Percentiles rank a stretch among this genome's conserved stretches.
These are phyloP conservation scores for Malurus cyaneus DNA, from an alignment of 2,113 vertebrate genomes.

Conservation along the genomic window DNA sequence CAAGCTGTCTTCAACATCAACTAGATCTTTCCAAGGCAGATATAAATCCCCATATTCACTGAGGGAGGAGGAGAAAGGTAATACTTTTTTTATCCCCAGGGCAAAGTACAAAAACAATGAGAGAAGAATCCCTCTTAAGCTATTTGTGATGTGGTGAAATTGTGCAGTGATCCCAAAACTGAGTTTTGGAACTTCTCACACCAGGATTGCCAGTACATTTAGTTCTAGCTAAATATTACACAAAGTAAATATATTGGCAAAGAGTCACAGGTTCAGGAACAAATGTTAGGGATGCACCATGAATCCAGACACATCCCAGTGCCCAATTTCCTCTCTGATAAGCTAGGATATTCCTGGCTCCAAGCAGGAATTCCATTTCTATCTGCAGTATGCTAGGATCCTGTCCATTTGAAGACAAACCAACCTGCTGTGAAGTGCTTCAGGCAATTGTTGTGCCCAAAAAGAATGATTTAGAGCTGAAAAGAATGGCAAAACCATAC, in stretches of 20 bases:
- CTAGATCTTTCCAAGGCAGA: neutral
- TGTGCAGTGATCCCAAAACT: neutral
- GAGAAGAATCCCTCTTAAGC: neutral
- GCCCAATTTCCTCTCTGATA: neutral
- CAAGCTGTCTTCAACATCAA: neutral
- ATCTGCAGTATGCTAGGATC: neutral
- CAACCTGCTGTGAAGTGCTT: neutral
- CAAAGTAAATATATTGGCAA: neutral
- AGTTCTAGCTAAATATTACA: neutral
- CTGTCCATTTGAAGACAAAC: neutral
- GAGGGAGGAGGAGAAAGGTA: neutral
- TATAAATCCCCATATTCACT: neutral
- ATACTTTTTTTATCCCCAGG: neutral
- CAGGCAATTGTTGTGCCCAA: neutral
- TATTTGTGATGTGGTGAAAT: neutral
- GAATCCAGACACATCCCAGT: neutral
- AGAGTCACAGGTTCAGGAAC: neutral
- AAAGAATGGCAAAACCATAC: neutral
- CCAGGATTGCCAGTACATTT: neutral
- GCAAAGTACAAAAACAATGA: neutral
- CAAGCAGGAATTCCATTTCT: neutral
- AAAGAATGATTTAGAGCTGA: neutral
- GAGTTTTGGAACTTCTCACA: neutral
- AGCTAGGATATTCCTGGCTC: neutral
- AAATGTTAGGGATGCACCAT: neutral